Percentiles rank a stretch among this genome's conserved stretches.
Conservation (phyloP, 2,888 invertebrate species). For the Pseudococcus jackbeardsleyi region DNA sequence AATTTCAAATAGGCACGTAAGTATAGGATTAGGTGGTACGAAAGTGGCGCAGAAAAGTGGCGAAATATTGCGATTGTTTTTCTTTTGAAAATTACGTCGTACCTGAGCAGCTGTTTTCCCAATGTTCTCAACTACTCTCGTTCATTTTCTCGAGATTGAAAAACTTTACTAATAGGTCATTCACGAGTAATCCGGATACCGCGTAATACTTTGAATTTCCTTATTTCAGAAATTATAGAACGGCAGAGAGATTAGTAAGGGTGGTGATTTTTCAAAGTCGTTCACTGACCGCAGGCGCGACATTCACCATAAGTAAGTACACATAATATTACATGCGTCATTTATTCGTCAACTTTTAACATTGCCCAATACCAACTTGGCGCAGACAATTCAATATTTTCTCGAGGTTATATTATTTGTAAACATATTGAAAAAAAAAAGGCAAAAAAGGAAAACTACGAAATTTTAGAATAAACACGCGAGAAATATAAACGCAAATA, state of each 20-base stretch:
- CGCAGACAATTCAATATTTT: neutral
- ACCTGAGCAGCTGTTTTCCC: slow-evolving; percentile 8
- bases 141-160: neutral
- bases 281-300: too few species aligned
- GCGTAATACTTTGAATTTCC: neutral
- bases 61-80: neutral
- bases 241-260: too few species aligned
- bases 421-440: neutral
- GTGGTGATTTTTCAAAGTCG: too few species aligned
- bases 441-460: neutral
- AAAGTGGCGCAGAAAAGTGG: neutral
- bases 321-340: too few species aligned
- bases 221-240: neutral
- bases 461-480: slow-evolving; percentile 5
- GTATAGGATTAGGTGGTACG: neutral
- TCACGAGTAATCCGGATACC: neutral
- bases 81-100: neutral
- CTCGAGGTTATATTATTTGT: neutral
- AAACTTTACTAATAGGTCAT: slow-evolving; percentile 12
- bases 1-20: neutral
- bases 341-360: neutral
- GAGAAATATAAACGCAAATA: neutral
- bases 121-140: neutral
- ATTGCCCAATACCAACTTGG: neutral
- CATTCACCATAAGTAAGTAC: too few species aligned